Evolutionary conservation across 2,113 vertebrate species (phyloP), one percentile per base, ranked within the genome.

Genomic region (Steatornis caripensis): DNA sequence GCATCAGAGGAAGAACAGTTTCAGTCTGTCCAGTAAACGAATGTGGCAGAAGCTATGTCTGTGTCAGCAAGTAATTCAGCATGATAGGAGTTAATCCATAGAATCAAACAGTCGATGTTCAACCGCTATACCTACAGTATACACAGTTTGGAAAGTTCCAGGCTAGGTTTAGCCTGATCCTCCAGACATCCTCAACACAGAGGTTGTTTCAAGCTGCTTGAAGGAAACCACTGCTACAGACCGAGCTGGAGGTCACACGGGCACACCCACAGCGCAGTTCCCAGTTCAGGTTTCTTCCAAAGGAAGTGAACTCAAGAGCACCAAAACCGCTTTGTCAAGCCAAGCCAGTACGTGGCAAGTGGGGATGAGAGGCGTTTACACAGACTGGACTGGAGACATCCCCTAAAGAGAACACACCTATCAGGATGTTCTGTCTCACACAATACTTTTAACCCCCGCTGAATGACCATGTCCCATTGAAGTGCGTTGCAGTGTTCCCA

Each of bases 1-100:
- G 71, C 37, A 92, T 85, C 79, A 95, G 88, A 94, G 79, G 71
- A 95, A 93, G 85, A 79, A 80, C 57, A 79, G 20, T 90, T 93
- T 65, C 70, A 93, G 64, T 78, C 83, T 92, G 90, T 84, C 76
- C 89, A 84, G 69, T 80, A 82, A 94, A 90, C 0, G 41, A 90
- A 70, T 51, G 88, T 9, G 15, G 54, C 75, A 93, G 86, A 86
- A 86, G 71, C 66, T 69, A 54, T 8, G 27, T 53, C 34, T 49
- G 55, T 61, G 46, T 51, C 72, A 81, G 76, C 71, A 74, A 54
- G 64, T 57, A 74, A 70, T 78, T 71, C 60, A 49, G 11, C 51
- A 55, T 0, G 6, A 77, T 2, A 51, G 37, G 15, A 62, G 36
- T 12, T 46, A 70, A 81, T 18, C 41, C 64, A 78, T 3, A 71